phyloP scores from a whole-genome alignment of 1,140 invertebrate species.

The Drosophila kikkawai region DNA sequence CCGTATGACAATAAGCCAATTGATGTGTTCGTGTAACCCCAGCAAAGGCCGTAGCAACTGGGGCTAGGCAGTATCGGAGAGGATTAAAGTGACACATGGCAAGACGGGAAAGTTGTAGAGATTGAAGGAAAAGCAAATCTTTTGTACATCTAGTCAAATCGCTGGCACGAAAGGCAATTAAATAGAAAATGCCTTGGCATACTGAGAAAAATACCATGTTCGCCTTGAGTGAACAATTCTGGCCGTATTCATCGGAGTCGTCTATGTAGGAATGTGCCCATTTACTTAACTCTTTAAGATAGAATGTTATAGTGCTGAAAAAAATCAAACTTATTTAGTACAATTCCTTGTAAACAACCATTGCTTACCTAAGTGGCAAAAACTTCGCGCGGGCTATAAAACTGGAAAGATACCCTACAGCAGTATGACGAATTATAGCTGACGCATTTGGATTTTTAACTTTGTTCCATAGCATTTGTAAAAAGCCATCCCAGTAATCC shows the following conservation, averaged over 20 bases:
- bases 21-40: slow-evolving; percentile 94
- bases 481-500: slow-evolving; percentile 89
- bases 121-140: slow-evolving; percentile 92
- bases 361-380: slow-evolving; percentile 87
- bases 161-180: slow-evolving; percentile 94
- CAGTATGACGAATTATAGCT: slow-evolving; percentile 88
- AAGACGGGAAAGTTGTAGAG: slow-evolving; percentile 93
- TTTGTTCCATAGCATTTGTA: slow-evolving; percentile 91
- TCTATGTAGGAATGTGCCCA: slow-evolving; percentile 93
- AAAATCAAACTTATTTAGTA: not conserved
- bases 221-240: slow-evolving; percentile 87
- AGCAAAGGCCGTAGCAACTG: slow-evolving; percentile 93
- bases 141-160: slow-evolving; percentile 87
- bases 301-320: slow-evolving; percentile 86
- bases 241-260: slow-evolving; percentile 85
- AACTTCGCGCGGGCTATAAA: slow-evolving; percentile 90
- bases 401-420: slow-evolving; percentile 91
- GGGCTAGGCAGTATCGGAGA: slow-evolving; percentile 90
- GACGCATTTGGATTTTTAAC: slow-evolving; percentile 89
- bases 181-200: slow-evolving; percentile 96
- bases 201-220: slow-evolving; percentile 95
- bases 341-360: not conserved
- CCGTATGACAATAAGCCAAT: slow-evolving; percentile 95
- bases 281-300: slow-evolving; percentile 88
- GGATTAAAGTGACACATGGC: slow-evolving; percentile 95